These are phyloP conservation scores for Microchrysa polita DNA, from an alignment of 2,888 invertebrate genomes.

Conservation along the genomic window DNA sequence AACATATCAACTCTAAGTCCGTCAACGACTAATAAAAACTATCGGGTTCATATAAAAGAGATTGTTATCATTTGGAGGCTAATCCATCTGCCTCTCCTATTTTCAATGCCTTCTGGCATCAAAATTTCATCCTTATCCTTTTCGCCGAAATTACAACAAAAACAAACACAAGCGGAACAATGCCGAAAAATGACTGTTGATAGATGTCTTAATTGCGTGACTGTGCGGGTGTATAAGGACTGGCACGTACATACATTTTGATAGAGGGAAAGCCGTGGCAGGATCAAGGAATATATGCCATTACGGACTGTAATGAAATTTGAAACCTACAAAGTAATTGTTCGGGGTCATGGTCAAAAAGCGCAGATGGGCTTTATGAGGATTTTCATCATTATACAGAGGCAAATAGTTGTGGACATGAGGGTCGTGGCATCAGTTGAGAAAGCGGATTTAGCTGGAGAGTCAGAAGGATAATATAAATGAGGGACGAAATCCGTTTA, in stretches of 20 bases:
- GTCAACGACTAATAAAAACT: not conserved
- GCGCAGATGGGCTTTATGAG: not conserved
- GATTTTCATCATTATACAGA: not conserved
- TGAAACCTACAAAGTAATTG: constrained; percentile 18
- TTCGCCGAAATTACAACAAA: not conserved
- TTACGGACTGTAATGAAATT: constrained; percentile 9
- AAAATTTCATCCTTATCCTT: not conserved
- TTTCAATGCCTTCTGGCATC: not conserved
- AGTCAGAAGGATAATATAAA: no score
- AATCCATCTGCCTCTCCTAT: constrained; percentile 1
- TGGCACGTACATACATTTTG: not conserved
- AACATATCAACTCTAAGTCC: not conserved
- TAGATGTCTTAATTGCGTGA: constrained; percentile 46
- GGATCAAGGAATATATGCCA: not conserved
- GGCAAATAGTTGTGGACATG: not conserved
- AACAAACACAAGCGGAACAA: constrained; percentile 21
- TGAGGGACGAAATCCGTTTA: no score
- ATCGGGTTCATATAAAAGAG: not conserved
- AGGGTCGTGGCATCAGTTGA: not conserved
- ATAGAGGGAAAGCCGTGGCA: not conserved
- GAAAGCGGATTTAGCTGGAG: no score
- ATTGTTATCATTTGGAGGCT: not conserved
- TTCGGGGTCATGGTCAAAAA: constrained; percentile 25
- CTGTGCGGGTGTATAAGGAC: constrained; percentile 34
- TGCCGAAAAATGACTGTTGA: constrained; percentile 18